Conservation (phyloP, 1,140 invertebrate genomes). For the Leptinotarsa texana region DNA sequence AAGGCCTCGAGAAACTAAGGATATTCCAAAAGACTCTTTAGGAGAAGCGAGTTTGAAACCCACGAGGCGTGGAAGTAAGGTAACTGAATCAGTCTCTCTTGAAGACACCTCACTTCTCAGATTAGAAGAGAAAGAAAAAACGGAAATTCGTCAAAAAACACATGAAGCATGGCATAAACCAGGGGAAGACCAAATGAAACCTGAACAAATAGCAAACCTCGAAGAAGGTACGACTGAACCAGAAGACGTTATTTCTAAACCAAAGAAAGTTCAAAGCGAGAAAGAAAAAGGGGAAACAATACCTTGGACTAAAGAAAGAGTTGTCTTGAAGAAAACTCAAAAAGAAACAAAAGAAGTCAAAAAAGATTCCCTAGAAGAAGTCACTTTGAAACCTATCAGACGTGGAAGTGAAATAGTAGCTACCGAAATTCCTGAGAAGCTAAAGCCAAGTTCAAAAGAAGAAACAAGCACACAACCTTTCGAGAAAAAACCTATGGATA, state of each 20-base stretch:
- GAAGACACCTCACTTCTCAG: neutral
- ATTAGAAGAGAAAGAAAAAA: constrained; percentile 21
- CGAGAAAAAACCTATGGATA: constrained; percentile 2
- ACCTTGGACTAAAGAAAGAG: constrained; percentile 24
- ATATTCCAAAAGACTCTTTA: constrained; percentile 52
- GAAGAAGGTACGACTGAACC: constrained; percentile 32
- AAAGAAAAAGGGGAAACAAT: constrained; percentile 29
- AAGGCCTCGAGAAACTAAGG: constrained; percentile 53
- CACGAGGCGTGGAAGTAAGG: constrained; percentile 37
- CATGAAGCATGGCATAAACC: constrained; percentile 2
- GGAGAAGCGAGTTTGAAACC: constrained; percentile 47
- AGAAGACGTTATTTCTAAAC: neutral
- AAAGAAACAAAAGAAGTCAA: constrained; percentile 39
- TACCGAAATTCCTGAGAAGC: neutral
- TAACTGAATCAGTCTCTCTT: neutral
- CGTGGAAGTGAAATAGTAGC: constrained; percentile 5
- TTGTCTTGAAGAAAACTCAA: constrained; percentile 12
- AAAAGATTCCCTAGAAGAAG: constrained; percentile 55
- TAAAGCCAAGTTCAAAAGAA: neutral
- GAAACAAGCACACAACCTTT: constrained; percentile 22
- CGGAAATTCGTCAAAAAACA: constrained; percentile 22
- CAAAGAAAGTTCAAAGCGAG: neutral
- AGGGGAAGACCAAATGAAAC: neutral
- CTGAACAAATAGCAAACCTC: too few species aligned
- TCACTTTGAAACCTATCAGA: constrained; percentile 60